Base-by-base conservation (phyloP, 2,888 invertebrate genomes). In the Melangyna quadrimaculata region DNA sequence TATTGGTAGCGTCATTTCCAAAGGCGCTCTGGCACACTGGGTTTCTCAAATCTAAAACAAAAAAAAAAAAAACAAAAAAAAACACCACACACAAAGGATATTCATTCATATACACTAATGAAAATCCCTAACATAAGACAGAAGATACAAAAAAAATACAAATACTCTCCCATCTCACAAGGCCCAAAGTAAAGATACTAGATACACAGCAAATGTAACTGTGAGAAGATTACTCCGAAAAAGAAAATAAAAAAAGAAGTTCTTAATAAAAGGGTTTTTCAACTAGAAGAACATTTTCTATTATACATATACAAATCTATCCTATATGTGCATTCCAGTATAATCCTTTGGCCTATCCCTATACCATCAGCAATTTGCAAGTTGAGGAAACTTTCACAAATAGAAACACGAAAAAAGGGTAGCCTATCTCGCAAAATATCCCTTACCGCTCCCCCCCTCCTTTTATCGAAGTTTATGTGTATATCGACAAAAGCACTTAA, bases 401-500 rank as follows among this genome's bases (percentile, higher is more conserved):
- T 19, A 74, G 35, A 69, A 74, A 43, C 17, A 55, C 9, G 17
- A 51, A 48, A 29, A 45, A 53, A 59, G 40, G n/a, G 22, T 45
- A 55, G 70, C 40, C 48, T 53, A 45, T 29, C 29, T 19, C 4
- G 4, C 12, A 27, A 29, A 43, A 43, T 8, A 7, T 14, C 6
- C 3, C 24, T 5, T 19, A 0, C 14, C 48, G 6, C 53, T 32
- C 57, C 48, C 8, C 35, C 19, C 8, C 37, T 9, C 24, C 12
- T 17, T 35, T 7, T 48, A 29, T 61, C 53, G 32, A 73, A 67
- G 35, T 73, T 78, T 78, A 73, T 55, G 61, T 63, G 78, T 82
- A 82, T 82, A 82, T 78, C 82, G 82, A 73, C 55, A 78, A 82
- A 82, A 82, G 82, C 82, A 82, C 82, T 82, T 82, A 82, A 82